Conservation (phyloP, 2,888 invertebrate genomes). For the Theodoxus fluviatilis region DNA sequence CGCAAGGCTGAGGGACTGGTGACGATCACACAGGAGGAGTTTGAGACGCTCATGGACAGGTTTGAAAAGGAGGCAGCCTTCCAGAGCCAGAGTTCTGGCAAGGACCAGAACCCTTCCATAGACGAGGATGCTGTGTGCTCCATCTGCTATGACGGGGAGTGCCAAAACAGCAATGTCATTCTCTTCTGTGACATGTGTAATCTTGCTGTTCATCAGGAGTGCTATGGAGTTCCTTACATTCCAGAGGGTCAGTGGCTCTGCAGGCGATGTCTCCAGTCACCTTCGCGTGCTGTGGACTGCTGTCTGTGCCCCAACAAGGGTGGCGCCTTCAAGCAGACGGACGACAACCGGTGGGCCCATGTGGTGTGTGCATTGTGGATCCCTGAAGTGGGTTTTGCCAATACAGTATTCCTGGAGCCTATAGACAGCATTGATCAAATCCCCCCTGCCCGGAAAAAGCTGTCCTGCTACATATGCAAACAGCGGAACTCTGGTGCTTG, state of each 20-base stretch:
- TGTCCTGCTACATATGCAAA: conserved; percentile 95
- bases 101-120: conserved; percentile 75
- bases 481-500: conserved; percentile 82
- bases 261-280: conserved; percentile 92
- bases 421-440: conserved; percentile 97
- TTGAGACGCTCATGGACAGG: conserved; percentile 96
- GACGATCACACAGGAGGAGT: conserved; percentile 83
- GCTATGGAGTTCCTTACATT: conserved; percentile 96
- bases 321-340: conserved; percentile 98
- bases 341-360: conserved; percentile 95
- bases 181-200: conserved; percentile 99
- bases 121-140: conserved; percentile 99
- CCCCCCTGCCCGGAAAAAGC: conserved; percentile 91
- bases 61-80: conserved; percentile 89
- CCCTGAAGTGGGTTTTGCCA: conserved; percentile 93
- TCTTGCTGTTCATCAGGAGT: conserved; percentile 96
- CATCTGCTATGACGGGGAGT: conserved; percentile 98
- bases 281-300: conserved; percentile 93
- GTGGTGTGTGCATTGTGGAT: conserved; percentile 99
- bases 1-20: conserved; percentile 72
- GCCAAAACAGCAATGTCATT: conserved; percentile 97
- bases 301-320: conserved; percentile 97
- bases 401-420: conserved; percentile 95
- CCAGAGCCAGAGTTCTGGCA: conserved; percentile 67
- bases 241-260: conserved; percentile 98